phyloP scores from a whole-genome alignment of 2,888 invertebrate species.

The Hofmannophila pseudospretella region DNA sequence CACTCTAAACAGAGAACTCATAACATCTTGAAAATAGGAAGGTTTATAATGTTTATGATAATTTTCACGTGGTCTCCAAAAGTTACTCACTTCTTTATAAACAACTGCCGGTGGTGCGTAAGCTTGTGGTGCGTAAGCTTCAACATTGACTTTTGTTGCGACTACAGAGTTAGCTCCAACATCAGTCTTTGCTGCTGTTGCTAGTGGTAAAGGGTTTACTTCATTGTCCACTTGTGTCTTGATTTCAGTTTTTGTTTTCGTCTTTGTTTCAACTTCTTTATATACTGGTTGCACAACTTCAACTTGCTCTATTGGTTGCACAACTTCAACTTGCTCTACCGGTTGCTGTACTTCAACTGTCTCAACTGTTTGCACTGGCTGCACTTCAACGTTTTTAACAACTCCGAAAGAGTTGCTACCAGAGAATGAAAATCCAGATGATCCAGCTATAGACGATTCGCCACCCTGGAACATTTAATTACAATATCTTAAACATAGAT shows the following conservation, averaged over 20 bases:
- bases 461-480: slow-evolving; percentile 40
- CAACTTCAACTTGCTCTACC: slow-evolving; percentile 21
- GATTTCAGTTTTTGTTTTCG: slow-evolving; percentile 13
- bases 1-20: slow-evolving; percentile 36
- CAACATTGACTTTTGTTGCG: slow-evolving; percentile 23
- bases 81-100: slow-evolving; percentile 63
- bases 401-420: slow-evolving; percentile 39
- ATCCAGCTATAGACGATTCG: slow-evolving; percentile 35
- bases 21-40: slow-evolving; percentile 31
- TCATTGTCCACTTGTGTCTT: neutral
- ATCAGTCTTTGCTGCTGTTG: slow-evolving; percentile 9
- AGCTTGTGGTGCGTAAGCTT: slow-evolving; percentile 29
- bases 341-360: slow-evolving; percentile 8
- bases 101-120: slow-evolving; percentile 31
- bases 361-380: slow-evolving; percentile 23
- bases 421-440: slow-evolving; percentile 42
- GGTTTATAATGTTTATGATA: slow-evolving; percentile 17
- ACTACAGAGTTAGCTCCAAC: slow-evolving; percentile 6
- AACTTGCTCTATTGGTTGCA: slow-evolving; percentile 28
- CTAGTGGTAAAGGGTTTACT: slow-evolving; percentile 17
- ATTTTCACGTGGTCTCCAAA: slow-evolving; percentile 16
- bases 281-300: slow-evolving; percentile 21
- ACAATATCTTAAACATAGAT: neutral
- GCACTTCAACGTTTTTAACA: slow-evolving; percentile 27
- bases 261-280: neutral